Evolutionary conservation across 2,113 vertebrate species (phyloP).

Genomic region (Clarias macrocephalus): DNA sequence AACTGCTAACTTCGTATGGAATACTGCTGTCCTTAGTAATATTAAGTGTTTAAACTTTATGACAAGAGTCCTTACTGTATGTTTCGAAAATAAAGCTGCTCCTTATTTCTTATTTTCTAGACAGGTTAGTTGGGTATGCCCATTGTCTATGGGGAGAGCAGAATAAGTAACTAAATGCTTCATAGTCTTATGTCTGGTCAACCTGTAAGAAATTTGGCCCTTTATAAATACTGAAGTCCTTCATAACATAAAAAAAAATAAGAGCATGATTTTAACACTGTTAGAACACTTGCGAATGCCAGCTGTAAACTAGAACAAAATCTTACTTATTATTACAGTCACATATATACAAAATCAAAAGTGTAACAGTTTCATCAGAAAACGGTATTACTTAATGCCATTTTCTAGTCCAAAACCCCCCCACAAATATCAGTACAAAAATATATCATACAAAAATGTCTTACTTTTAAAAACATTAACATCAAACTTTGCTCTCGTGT

Average conservation of each 20-base stretch:
- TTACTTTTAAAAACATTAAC: conserved; percentile 75
- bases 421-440: conserved; percentile 71
- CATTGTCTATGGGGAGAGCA: conserved; percentile 16
- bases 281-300: conserved; percentile 45
- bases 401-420: conserved; percentile 65
- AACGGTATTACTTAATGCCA: conserved; percentile 56
- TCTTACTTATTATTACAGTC: conserved; percentile 67
- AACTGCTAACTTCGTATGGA: not conserved
- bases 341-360: conserved; percentile 74
- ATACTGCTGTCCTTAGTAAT: not conserved
- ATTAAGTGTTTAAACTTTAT: not conserved
- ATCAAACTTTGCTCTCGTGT: conserved; percentile 67
- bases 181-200: conserved; percentile 20
- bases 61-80: no score
- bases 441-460: conserved; percentile 72
- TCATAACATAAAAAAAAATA: conserved; percentile 59
- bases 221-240: conserved; percentile 50
- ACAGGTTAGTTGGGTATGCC: not conserved
- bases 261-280: conserved; percentile 58
- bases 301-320: conserved; percentile 56
- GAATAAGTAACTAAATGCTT: conserved; percentile 20
- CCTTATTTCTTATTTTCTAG: not conserved
- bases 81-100: not conserved
- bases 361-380: conserved; percentile 68
- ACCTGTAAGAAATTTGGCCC: not conserved